Base-by-base conservation (phyloP, 2,113 vertebrate genomes). In the Falco punctatus region DNA sequence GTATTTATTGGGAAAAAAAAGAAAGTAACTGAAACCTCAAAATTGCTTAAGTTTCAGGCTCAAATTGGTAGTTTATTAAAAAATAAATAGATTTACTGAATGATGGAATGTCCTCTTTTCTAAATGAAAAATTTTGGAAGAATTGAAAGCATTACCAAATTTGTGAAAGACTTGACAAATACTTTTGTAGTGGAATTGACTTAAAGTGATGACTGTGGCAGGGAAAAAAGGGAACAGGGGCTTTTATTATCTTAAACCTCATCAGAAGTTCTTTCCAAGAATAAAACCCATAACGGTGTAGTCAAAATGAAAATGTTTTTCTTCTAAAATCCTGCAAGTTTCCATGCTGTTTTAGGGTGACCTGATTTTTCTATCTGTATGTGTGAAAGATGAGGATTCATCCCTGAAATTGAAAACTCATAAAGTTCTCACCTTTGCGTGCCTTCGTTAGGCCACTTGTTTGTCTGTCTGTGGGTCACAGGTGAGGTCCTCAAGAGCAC, bases 261-360 rank as follows among this genome's bases (percentile, higher is more conserved):
- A 55, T 70, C 11, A 49, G 74, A 59, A 79, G 9, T 52, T 77
- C 18, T 59, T 52, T 19, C 5, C 4, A 16, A 46, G 28, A 71
- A 15, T 12, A n/a, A 86, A 70, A 51, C 0, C 0, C 38, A 24
- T 7, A 62, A 16, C 2, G 5, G 13, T 62, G 20, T 38, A 6
- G 15, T 62, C 48, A 42, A 48, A 8, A 11, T 51, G 15, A 66
- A 70, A 16, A 11, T 38, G 10, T 27, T 81, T 79, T 62, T 52
- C 22, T 74, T 78, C 17, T 59, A 42, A 74, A 89, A 89, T 3
- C 7, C 51, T 81, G 28, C 20, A 52, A 32, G 9, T 71, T 70
- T 83, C n/a, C 35, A 70, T 73, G 4, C 16, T 91, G 6, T 54
- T 58, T 91, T 32, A 49, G 38, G 4, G 24, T 81, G 38, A 51